Percentiles rank a stretch among this genome's conserved stretches.
Evolutionary conservation across 2,888 invertebrate genomes (phyloP).

Genomic region (Priocnemis perturbator): DNA sequence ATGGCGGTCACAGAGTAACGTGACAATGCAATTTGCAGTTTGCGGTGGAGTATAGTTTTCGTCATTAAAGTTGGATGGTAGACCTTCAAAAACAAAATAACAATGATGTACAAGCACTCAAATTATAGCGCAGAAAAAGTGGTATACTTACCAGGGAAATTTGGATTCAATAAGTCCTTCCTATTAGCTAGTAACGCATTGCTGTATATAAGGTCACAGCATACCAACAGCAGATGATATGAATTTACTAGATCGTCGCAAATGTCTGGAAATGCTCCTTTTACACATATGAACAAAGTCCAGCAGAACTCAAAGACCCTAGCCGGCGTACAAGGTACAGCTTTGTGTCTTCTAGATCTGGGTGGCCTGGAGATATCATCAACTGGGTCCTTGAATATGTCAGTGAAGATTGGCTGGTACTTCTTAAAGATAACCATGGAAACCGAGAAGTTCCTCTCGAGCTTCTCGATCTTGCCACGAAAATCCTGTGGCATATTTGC

Average conservation of each 20-base stretch:
- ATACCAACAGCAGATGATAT: slow-evolving; percentile 92
- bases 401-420: slow-evolving; percentile 90
- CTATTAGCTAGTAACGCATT: slow-evolving; percentile 89
- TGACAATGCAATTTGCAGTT: slow-evolving; percentile 89
- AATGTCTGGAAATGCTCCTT: slow-evolving; percentile 89
- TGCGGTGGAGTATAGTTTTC: slow-evolving; percentile 78
- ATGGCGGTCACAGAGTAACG: slow-evolving; percentile 87
- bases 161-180: slow-evolving; percentile 89
- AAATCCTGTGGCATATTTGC: slow-evolving; percentile 90
- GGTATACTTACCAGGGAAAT: slow-evolving; percentile 82
- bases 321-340: slow-evolving; percentile 86
- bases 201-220: slow-evolving; percentile 92
- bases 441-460: slow-evolving; percentile 94
- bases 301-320: slow-evolving; percentile 95
- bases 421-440: slow-evolving; percentile 96
- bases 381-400: slow-evolving; percentile 87
- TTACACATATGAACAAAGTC: slow-evolving; percentile 93
- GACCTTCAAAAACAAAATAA: slow-evolving; percentile 75
- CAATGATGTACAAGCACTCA: not conserved
- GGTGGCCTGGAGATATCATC: slow-evolving; percentile 78
- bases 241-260: slow-evolving; percentile 96
- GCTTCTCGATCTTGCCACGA: slow-evolving; percentile 86
- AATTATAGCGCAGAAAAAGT: slow-evolving; percentile 16
- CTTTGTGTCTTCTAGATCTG: slow-evolving; percentile 82
- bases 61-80: slow-evolving; percentile 83